Evolutionary conservation across 1,140 invertebrate species (phyloP).

Genomic region (Pachypsylla venusta): DNA sequence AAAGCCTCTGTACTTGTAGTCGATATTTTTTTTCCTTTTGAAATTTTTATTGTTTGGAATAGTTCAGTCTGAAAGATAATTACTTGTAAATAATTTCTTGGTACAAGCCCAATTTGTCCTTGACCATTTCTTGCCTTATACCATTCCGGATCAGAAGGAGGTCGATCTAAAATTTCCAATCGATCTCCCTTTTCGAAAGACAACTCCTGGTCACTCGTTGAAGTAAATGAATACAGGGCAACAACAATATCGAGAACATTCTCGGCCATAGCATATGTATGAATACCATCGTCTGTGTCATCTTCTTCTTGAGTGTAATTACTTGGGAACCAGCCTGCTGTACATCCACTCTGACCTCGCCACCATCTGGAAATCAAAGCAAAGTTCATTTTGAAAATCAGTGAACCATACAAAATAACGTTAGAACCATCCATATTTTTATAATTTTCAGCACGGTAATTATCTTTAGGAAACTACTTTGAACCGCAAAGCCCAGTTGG

Average conservation of each 20-base stretch:
- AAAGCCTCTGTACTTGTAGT: no score
- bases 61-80: no score
- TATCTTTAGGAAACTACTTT: no score
- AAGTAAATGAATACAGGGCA: conserved; percentile 83
- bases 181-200: conserved; percentile 89
- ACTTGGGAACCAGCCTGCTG: conserved; percentile 89
- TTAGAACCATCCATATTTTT: no score
- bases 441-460: no score
- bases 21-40: no score
- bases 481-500: no score
- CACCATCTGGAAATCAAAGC: conserved; percentile 63
- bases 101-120: conserved; percentile 84
- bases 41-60: no score
- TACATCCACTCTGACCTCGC: conserved; percentile 76
- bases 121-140: conserved; percentile 85
- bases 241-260: conserved; percentile 89
- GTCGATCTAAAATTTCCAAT: conserved; percentile 89
- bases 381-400: not conserved
- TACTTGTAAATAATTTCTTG: conserved; percentile 83
- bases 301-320: conserved; percentile 94
- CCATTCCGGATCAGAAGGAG: conserved; percentile 92
- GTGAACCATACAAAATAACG: not conserved
- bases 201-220: conserved; percentile 91
- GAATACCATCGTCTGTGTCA: conserved; percentile 49
- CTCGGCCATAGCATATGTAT: conserved; percentile 83